phyloP scores from a whole-genome alignment of 2,888 invertebrate species.

The Oegoconia quadripuncta region DNA sequence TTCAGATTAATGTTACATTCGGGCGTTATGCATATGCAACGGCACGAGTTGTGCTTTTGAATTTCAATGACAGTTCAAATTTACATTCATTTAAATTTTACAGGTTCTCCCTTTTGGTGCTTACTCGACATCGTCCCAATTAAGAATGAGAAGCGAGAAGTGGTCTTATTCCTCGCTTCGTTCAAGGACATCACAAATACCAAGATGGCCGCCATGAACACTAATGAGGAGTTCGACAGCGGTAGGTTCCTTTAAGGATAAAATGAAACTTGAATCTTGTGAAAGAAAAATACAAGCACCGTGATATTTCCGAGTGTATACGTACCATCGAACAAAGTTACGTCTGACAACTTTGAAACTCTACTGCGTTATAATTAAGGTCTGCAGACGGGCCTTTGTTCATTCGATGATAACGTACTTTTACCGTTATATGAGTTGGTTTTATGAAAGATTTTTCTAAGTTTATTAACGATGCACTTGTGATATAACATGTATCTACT shows the following conservation, averaged over 20 bases:
- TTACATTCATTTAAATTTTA: constrained; percentile 36
- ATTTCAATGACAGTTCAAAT: constrained; percentile 25
- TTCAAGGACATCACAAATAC: constrained; percentile 97
- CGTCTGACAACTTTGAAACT: no score
- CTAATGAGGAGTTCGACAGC: constrained; percentile 91
- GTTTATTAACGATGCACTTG: constrained; percentile 39
- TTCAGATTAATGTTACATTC: constrained; percentile 19
- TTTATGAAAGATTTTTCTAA: constrained; percentile 25
- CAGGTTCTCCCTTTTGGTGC: constrained; percentile 96
- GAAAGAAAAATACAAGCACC: constrained; percentile 40
- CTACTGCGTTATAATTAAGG: no score
- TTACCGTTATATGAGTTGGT: no score
- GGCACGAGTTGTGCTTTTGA: constrained; percentile 24
- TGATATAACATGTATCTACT: constrained; percentile 23
- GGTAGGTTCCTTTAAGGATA: constrained; percentile 83
- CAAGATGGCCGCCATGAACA: constrained; percentile 92
- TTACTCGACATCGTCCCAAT: constrained; percentile 98
- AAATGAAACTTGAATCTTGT: constrained; percentile 31
- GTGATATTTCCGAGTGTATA: constrained; percentile 20
- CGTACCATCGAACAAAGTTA: not conserved
- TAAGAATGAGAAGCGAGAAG: constrained; percentile 98
- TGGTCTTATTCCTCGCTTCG: constrained; percentile 96
- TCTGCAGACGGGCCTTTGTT: no score
- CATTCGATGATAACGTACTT: no score
- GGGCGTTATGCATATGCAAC: constrained; percentile 24